phyloP scores from a whole-genome alignment of 2,797 vertebrate genomes.

The Cetoscarus ocellatus region DNA sequence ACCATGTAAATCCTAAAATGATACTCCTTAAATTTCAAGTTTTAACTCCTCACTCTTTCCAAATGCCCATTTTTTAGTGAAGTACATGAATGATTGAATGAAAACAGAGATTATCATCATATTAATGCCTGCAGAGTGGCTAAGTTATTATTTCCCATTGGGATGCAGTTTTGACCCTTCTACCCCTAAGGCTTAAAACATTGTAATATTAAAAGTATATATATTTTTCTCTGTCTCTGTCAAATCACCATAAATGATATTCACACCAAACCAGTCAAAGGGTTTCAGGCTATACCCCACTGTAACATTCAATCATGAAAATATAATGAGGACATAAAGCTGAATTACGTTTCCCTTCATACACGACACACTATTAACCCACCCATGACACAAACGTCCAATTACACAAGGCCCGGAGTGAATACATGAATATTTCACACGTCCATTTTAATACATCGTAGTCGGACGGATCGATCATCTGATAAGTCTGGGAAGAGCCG shows the following conservation, averaged over 20 bases:
- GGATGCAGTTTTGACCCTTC: conserved; percentile 14
- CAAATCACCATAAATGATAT: conserved; percentile 2
- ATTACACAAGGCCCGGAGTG: not conserved
- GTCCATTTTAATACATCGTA: not conserved
- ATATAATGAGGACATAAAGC: conserved; percentile 14
- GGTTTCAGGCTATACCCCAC: conserved; percentile 16
- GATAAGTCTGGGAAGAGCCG: not conserved
- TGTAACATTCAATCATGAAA: conserved; percentile 35
- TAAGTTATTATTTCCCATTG: not conserved
- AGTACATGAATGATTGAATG: no score
- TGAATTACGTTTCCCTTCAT: conserved; percentile 1
- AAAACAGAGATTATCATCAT: not conserved
- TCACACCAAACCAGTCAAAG: not conserved
- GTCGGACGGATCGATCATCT: conserved; percentile 20
- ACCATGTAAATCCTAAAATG: no score
- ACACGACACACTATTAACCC: conserved; percentile 24
- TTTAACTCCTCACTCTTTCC: not conserved
- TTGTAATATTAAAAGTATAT: not conserved
- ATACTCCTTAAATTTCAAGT: no score
- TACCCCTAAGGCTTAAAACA: conserved; percentile 15
- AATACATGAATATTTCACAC: conserved; percentile 23
- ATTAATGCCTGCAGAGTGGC: not conserved
- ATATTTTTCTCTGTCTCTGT: not conserved
- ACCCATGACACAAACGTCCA: conserved; percentile 9
- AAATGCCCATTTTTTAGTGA: not conserved